Evolutionary conservation across 2,888 invertebrate species (phyloP).

Genomic region (Cyclophora punctaria): DNA sequence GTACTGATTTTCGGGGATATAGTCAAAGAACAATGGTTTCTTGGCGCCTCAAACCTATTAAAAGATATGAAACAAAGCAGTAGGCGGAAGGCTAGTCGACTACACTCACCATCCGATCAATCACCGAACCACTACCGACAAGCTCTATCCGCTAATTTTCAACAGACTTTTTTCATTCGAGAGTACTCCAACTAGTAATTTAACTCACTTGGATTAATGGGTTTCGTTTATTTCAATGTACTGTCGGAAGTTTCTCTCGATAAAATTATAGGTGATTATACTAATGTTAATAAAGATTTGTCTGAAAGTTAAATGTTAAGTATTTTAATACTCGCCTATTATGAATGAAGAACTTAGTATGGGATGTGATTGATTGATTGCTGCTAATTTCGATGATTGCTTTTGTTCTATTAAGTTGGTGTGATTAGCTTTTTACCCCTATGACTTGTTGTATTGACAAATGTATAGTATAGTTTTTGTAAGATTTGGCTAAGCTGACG

Average conservation of each 20-base stretch:
- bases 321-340: background rate
- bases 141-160: slow-evolving; percentile 30
- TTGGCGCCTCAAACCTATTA: no score
- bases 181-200: slow-evolving; percentile 14
- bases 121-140: slow-evolving; percentile 27
- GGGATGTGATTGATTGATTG: no score
- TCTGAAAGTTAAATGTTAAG: slow-evolving; percentile 5
- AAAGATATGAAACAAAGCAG: no score
- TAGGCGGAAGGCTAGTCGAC: no score
- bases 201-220: slow-evolving; percentile 13
- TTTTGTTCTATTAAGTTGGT: no score
- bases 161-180: slow-evolving; percentile 15
- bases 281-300: slow-evolving; percentile 4
- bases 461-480: no score
- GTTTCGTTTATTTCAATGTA: slow-evolving; percentile 18
- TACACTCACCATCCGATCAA: slow-evolving; percentile 21
- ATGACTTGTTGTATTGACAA: no score
- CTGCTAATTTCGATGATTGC: no score
- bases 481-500: no score
- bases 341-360: background rate
- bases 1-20: no score
- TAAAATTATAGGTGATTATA: slow-evolving; percentile 11
- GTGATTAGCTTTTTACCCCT: no score
- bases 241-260: slow-evolving; percentile 19
- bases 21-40: no score